Conservation (phyloP, 2,113 vertebrate species). For the Scalopus aquaticus region DNA sequence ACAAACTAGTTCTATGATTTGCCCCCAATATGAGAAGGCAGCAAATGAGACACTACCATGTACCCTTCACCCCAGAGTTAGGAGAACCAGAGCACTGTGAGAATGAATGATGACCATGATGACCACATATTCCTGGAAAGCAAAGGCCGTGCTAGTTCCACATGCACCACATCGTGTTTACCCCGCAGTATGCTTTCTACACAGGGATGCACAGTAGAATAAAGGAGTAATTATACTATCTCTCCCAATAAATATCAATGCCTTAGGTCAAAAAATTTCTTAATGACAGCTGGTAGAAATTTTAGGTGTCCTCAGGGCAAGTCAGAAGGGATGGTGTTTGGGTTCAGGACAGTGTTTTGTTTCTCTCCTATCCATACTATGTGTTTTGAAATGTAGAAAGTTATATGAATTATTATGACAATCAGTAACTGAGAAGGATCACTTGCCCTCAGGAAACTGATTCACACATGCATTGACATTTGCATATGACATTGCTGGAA, state of each 20-base stretch:
- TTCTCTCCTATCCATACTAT: background rate
- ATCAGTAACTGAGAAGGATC: background rate
- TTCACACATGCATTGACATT: background rate
- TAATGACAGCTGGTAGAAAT: background rate
- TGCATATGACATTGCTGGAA: background rate
- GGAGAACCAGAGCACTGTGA: background rate
- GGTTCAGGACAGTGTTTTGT: background rate
- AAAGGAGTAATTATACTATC: background rate
- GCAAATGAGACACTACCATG: background rate
- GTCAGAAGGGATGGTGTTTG: background rate
- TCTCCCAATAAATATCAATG: background rate
- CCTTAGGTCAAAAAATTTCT: constrained; percentile 9
- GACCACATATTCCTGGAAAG: background rate
- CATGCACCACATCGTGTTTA: background rate
- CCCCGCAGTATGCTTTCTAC: background rate
- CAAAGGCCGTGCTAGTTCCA: background rate
- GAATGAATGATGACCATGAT: background rate
- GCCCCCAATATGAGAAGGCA: background rate
- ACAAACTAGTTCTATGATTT: background rate
- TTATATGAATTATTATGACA: background rate
- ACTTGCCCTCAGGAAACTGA: background rate
- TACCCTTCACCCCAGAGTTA: background rate
- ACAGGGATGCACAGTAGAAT: background rate
- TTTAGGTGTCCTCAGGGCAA: background rate
- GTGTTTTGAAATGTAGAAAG: background rate